These are phyloP conservation scores for Pristiophorus japonicus DNA, from an alignment of 2,113 vertebrate genomes.

Conservation along the genomic window DNA sequence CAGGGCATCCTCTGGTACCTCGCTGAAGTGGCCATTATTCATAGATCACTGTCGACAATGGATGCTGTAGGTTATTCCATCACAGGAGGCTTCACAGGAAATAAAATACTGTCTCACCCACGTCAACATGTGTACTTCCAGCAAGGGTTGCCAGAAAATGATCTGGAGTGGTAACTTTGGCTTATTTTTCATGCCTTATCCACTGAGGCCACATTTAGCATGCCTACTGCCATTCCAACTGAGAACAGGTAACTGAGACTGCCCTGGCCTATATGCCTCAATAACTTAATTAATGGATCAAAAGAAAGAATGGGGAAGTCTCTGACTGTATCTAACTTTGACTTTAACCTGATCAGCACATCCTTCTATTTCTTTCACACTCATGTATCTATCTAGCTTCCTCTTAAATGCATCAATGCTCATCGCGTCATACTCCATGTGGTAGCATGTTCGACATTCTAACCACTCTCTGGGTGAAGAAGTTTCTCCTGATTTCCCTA, in stretches of 20 bases:
- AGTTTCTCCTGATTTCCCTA: too few relatives aligned
- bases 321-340: not conserved
- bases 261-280: not conserved
- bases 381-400: too few relatives aligned
- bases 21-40: not conserved
- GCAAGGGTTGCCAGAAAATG: not conserved
- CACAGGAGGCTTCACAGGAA: not conserved
- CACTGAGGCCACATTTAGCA: not conserved
- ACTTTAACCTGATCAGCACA: not conserved
- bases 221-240: not conserved
- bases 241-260: not conserved
- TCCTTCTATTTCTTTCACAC: too few relatives aligned
- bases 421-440: too few relatives aligned
- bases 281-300: not conserved
- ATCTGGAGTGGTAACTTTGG: not conserved
- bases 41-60: not conserved
- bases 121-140: not conserved
- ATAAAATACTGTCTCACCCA: not conserved
- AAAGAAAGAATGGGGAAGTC: not conserved
- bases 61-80: not conserved
- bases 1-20: not conserved
- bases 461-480: too few relatives aligned
- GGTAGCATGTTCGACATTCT: too few relatives aligned
- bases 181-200: not conserved
- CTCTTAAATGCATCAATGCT: too few relatives aligned